Evolutionary conservation across 37 sponge, comb jelly and placozoan genomes (phyloP).

Genomic region (Bolinopsis microptera): DNA sequence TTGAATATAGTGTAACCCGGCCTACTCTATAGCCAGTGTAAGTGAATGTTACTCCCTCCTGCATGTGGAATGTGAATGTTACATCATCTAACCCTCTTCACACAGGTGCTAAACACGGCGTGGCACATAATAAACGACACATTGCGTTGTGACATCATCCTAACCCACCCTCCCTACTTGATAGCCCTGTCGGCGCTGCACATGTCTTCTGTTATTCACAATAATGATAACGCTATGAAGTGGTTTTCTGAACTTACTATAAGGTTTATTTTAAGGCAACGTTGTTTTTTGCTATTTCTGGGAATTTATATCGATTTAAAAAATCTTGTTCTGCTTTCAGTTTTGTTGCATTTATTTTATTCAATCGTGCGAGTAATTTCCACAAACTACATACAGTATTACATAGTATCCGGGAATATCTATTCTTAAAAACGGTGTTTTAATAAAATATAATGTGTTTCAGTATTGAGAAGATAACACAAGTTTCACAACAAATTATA

Average conservation of each 20-base stretch:
- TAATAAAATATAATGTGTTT: no score
- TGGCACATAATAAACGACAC: conserved; percentile 71
- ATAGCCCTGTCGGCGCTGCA: conserved; percentile 92
- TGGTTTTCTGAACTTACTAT: conserved; percentile 46
- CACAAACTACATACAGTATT: no score
- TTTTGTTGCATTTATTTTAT: no score
- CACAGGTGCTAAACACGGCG: conserved; percentile 57
- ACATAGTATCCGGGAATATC: no score
- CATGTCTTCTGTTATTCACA: conserved; percentile 92
- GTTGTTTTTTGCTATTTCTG: conserved; percentile 74
- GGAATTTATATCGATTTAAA: conserved; percentile 85
- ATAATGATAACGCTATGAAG: conserved; percentile 77
- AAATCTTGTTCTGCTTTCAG: no score
- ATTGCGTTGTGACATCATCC: conserved; percentile 77
- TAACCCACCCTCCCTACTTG: conserved; percentile 90
- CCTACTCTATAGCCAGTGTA: no score
- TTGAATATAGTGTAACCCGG: no score
- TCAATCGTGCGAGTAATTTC: no score
- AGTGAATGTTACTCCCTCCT: no score
- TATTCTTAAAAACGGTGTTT: no score
- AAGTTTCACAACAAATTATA: conserved; percentile 84
- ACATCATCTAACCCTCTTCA: no score
- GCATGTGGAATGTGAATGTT: no score
- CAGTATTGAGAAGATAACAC: conserved; percentile 70
- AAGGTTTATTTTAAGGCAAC: conserved; percentile 14